Conservation (phyloP, 2,888 invertebrate species). For the Plemyria rubiginata region DNA sequence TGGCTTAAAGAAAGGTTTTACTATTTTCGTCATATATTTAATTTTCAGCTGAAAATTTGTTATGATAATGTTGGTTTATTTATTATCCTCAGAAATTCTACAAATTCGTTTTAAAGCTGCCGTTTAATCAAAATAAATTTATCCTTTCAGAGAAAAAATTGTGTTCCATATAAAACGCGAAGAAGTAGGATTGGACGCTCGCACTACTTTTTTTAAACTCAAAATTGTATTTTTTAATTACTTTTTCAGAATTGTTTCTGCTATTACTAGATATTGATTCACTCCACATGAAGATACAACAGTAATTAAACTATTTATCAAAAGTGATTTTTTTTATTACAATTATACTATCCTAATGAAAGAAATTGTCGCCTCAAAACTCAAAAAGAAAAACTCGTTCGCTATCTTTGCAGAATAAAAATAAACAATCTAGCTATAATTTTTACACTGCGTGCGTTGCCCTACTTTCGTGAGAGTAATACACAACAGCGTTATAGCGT, state of each 20-base stretch:
- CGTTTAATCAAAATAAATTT: neutral
- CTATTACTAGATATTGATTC: too few species aligned
- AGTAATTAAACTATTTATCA: too few species aligned
- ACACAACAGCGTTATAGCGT: conserved; percentile 47
- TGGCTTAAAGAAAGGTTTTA: neutral
- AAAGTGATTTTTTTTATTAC: too few species aligned
- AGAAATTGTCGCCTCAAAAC: conserved; percentile 3
- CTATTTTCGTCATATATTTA: neutral
- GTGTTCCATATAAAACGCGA: too few species aligned
- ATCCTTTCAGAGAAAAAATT: too few species aligned
- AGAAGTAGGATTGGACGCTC: too few species aligned
- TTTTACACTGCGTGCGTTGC: conserved; percentile 46
- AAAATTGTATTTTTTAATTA: too few species aligned
- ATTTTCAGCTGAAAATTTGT: neutral
- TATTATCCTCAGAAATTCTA: neutral
- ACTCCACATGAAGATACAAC: too few species aligned
- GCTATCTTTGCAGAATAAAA: conserved; percentile 33
- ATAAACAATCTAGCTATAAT: conserved; percentile 46
- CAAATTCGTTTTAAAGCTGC: neutral
- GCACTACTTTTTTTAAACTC: too few species aligned
- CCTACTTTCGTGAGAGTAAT: conserved; percentile 51
- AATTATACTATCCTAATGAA: too few species aligned
- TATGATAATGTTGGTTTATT: neutral
- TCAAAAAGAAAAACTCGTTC: conserved; percentile 29
- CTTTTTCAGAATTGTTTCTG: too few species aligned